These are phyloP conservation scores for Griposia aprilina DNA, from an alignment of 2,888 invertebrate genomes.

Conservation along the genomic window DNA sequence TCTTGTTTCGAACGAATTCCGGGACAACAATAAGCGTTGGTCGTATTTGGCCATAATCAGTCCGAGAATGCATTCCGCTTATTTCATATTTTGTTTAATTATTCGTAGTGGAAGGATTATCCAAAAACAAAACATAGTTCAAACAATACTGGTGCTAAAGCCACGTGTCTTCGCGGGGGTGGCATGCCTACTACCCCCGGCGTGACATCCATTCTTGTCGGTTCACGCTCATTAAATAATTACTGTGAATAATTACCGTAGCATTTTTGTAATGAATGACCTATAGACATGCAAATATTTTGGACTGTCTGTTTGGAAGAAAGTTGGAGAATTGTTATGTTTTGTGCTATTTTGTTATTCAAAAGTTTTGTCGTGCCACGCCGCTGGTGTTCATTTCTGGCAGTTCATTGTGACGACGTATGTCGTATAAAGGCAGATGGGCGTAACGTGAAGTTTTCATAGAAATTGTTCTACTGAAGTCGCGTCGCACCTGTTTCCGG, in stretches of 20 bases:
- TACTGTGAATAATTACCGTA: constrained; percentile 31
- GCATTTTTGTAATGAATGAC: constrained; percentile 40
- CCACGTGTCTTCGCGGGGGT: constrained; percentile 63
- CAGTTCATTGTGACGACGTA: not conserved
- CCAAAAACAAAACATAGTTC: constrained; percentile 28
- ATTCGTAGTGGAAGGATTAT: not conserved
- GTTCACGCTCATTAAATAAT: constrained; percentile 45
- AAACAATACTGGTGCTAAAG: constrained; percentile 15
- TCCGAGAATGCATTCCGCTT: not conserved
- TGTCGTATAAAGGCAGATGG: too few relatives aligned
- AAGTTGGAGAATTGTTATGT: not conserved
- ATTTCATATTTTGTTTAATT: not conserved
- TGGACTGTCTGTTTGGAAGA: not conserved
- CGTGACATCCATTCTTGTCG: constrained; percentile 58
- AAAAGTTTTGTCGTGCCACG: not conserved
- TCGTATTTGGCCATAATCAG: not conserved
- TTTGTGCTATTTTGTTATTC: constrained; percentile 8
- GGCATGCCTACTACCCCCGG: constrained; percentile 26
- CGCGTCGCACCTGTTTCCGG: too few relatives aligned
- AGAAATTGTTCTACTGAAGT: too few relatives aligned
- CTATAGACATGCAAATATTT: constrained; percentile 43
- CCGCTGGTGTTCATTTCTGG: not conserved
- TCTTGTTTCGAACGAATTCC: too few relatives aligned
- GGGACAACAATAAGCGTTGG: too few relatives aligned
- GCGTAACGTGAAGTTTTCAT: too few relatives aligned